phyloP scores from a whole-genome alignment of 2,113 vertebrate genomes.

The Nasalis larvatus region DNA sequence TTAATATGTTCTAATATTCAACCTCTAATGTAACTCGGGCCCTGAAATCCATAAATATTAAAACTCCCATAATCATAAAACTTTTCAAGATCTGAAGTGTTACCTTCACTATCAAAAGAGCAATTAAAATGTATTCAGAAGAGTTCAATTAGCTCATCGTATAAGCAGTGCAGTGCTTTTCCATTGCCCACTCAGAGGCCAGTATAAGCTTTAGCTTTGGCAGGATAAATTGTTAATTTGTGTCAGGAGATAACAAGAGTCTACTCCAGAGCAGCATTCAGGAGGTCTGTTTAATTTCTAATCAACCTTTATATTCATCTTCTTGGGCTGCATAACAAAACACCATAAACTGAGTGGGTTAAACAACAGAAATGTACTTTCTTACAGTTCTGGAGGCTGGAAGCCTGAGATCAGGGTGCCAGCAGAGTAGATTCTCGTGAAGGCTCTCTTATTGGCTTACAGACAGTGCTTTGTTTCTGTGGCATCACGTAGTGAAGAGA shows the following conservation, averaged over 20 bases:
- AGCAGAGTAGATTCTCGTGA: neutral
- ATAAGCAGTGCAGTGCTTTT: neutral
- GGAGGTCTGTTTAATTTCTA: neutral
- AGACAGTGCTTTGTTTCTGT: neutral
- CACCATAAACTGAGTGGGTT: neutral
- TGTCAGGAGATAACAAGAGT: neutral
- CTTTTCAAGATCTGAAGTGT: neutral
- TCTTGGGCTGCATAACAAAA: neutral
- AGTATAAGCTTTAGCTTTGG: neutral
- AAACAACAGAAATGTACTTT: neutral
- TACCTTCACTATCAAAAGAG: neutral
- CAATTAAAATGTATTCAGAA: neutral
- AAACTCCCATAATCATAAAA: neutral
- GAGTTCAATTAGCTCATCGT: neutral
- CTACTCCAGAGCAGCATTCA: neutral
- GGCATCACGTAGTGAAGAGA: neutral
- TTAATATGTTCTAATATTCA: neutral
- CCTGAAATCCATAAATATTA: rapidly evolving
- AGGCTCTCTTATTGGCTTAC: neutral
- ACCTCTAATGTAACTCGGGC: neutral
- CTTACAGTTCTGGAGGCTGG: neutral
- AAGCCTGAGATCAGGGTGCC: neutral
- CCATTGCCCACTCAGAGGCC: neutral
- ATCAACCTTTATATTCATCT: neutral
- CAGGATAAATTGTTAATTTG: neutral